Evolutionary conservation across 1,140 invertebrate genomes (phyloP).

Genomic region (Drosophila teissieri): DNA sequence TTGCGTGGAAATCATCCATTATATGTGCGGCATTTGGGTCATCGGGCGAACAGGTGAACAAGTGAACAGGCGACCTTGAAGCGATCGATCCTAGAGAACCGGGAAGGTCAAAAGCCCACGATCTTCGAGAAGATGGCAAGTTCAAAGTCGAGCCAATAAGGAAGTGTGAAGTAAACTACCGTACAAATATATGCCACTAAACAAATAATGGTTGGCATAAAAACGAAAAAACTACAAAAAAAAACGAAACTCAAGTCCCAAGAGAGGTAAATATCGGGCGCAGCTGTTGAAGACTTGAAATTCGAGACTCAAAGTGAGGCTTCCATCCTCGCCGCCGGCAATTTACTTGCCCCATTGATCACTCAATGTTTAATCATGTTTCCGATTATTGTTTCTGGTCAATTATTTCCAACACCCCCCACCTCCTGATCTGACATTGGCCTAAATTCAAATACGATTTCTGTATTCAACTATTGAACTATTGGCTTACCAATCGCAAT

Average conservation of each 20-base stretch:
- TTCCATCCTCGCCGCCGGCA: slow-evolving; percentile 46
- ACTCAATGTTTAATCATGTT: slow-evolving; percentile 38
- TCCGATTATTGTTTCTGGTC: slow-evolving; percentile 5
- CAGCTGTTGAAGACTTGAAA: slow-evolving; percentile 28
- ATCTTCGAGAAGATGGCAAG: slow-evolving; percentile 45
- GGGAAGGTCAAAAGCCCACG: slow-evolving; percentile 48
- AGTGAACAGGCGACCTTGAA: slow-evolving; percentile 12
- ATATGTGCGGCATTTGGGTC: slow-evolving; percentile 53
- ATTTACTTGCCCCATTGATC: slow-evolving; percentile 39
- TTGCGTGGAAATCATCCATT: slow-evolving; percentile 6
- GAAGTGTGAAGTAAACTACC: slow-evolving; percentile 48
- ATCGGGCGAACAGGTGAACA: slow-evolving; percentile 12
- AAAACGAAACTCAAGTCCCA: background rate
- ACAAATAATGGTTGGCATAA: background rate
- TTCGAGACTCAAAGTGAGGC: slow-evolving; percentile 22
- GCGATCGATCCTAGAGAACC: slow-evolving; percentile 29
- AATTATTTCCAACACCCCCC: slow-evolving; percentile 5
- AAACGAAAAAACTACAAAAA: too few relatives aligned
- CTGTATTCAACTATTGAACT: background rate
- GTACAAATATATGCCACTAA: slow-evolving; percentile 30
- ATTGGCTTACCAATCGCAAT: background rate
- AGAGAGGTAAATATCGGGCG: slow-evolving; percentile 35
- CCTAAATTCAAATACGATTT: slow-evolving; percentile 18
- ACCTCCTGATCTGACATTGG: slow-evolving; percentile 32
- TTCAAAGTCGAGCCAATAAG: slow-evolving; percentile 63